A percentile compares a stretch with the other conserved stretches of the same genome.
Conservation (phyloP, 2,888 invertebrate species). For the Nephrotoma appendiculata region DNA sequence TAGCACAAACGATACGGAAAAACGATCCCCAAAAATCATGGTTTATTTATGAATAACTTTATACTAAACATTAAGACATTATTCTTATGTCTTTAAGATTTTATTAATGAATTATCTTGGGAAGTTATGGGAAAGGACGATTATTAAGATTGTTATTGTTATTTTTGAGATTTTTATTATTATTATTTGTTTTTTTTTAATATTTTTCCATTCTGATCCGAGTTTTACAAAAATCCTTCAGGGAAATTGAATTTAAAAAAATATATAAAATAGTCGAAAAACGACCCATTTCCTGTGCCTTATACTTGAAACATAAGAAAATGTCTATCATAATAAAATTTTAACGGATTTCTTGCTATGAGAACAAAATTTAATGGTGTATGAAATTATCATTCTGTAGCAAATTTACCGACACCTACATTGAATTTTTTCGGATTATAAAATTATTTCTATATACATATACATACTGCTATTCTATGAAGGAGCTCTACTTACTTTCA, state of each 20-base stretch:
- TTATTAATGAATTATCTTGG: background rate
- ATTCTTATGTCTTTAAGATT: background rate
- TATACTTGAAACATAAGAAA: background rate
- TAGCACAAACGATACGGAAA: background rate
- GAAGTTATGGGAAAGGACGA: background rate
- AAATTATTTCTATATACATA: background rate
- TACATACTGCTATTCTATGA: no score
- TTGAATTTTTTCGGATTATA: background rate
- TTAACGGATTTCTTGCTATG: background rate
- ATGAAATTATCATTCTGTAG: background rate
- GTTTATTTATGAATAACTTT: background rate
- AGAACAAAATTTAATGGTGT: background rate
- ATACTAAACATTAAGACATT: background rate
- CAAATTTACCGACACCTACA: background rate
- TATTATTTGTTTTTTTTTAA: background rate
- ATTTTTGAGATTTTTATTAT: background rate
- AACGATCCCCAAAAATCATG: background rate
- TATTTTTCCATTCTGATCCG: background rate
- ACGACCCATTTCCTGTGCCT: background rate
- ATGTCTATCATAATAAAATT: background rate
- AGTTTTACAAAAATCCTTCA: background rate
- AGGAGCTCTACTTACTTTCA: no score
- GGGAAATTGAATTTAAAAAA: background rate
- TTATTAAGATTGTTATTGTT: background rate
- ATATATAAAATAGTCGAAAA: background rate